Evolutionary conservation across 2,797 vertebrate species (phyloP).

Genomic region (Melanotaenia boesemani): DNA sequence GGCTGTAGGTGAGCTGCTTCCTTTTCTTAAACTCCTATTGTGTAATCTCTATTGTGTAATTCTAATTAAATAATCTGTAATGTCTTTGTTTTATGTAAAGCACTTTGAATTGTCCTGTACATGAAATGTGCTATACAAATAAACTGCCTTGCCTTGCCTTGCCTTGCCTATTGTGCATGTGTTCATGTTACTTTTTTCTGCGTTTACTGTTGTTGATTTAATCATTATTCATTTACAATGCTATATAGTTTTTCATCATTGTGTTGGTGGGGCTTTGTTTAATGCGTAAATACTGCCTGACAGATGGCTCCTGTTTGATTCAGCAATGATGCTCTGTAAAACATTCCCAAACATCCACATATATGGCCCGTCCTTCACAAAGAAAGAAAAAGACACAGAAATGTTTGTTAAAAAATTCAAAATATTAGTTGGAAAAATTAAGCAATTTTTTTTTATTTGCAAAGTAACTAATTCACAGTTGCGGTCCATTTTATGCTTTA

Average conservation of each 20-base stretch:
- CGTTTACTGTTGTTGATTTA: not conserved
- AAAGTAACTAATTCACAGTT: not conserved
- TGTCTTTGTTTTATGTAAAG: too few relatives aligned
- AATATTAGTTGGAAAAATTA: not conserved
- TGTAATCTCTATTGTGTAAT: too few relatives aligned
- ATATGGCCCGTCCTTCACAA: not conserved
- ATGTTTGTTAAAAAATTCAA: not conserved
- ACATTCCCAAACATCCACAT: not conserved
- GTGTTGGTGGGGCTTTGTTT: not conserved
- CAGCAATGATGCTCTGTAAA: not conserved
- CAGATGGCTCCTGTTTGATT: not conserved
- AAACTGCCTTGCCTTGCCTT: too few relatives aligned
- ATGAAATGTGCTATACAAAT: too few relatives aligned
- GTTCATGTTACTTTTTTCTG: not conserved
- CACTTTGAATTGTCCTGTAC: too few relatives aligned
- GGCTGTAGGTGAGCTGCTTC: slow-evolving; percentile 58
- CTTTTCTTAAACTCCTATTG: not conserved
- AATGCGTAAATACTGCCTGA: not conserved
- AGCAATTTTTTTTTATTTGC: not conserved
- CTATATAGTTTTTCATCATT: not conserved
- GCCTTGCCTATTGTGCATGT: not conserved
- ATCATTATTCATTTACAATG: not conserved
- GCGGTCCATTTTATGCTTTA: too few relatives aligned
- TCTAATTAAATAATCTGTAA: too few relatives aligned
- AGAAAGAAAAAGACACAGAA: not conserved